Evolutionary conservation across 2,113 vertebrate genomes (phyloP), one percentile per base, ranked within the genome.

Genomic region (Calidris pugnax): DNA sequence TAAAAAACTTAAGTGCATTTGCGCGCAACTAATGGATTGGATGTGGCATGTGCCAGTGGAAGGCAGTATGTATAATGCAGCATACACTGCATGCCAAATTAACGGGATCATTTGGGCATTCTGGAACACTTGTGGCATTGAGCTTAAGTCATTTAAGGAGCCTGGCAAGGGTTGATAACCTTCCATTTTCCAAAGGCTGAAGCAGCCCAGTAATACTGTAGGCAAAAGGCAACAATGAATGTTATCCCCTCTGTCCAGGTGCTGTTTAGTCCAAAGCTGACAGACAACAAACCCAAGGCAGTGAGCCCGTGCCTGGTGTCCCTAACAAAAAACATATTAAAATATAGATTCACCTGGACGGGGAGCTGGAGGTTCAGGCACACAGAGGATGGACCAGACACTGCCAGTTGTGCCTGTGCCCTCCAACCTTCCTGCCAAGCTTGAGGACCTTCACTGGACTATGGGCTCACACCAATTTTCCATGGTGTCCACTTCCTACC

Each of bases 1-100:
- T 97, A 97, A 97, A 97, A 95, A 84, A 90, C 95, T 91, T 97
- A 97, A 97, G 97, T 97, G 97, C 96, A 93, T 97, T 96, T 94
- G 92, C 19, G 51, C 83, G 62, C 94, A 95, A 71, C 96, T 97
- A 98, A 97, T 97, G 95, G 95, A 97, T 93, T 97, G 93, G 87
- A 97, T 91, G 77, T 95, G 96, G 93, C 95, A 96, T 95, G 96
- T 97, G 97, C 95, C 96, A 97, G 59, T 96, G 95, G 94, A 89
- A 95, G 90, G 19, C 72, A 1, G 95, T 69, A 96, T 82, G 87
- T 95, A 95, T 97, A 97, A 96, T 96, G 95, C 95, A 97, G 83
- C 69, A 80, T 43, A 43, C 71, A 76, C 77, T 85, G 91, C 89
- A 93, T 97, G 89, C 95, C 84, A 93, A 97, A 98, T 96, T 95